Evolutionary conservation across 2,888 invertebrate species (phyloP).

Genomic region (Ormyrus nitidulus): DNA sequence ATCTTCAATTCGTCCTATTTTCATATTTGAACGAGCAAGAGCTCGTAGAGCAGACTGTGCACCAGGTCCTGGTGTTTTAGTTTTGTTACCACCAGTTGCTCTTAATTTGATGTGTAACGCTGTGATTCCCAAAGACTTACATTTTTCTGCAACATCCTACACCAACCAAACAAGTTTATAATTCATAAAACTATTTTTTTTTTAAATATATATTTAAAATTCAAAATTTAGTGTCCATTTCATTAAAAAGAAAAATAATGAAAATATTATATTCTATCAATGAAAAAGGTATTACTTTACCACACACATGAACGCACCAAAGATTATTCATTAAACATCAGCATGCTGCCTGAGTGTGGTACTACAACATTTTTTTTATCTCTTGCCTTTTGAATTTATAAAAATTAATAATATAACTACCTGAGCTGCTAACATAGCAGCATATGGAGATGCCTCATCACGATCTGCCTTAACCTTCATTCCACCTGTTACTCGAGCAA

Average conservation of each 20-base stretch:
- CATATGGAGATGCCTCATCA: conserved; percentile 99
- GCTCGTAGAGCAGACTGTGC: conserved; percentile 98
- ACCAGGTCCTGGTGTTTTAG: conserved; percentile 98
- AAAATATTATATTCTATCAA: conserved; percentile 47
- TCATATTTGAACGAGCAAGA: conserved; percentile 98
- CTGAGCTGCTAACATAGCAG: conserved; percentile 99
- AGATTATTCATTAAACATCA: conserved; percentile 58
- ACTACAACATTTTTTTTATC: not conserved
- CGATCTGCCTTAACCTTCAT: conserved; percentile 99
- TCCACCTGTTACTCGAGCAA: conserved; percentile 96
- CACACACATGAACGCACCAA: conserved; percentile 69
- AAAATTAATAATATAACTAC: conserved; percentile 74
- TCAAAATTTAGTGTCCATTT: conserved; percentile 44
- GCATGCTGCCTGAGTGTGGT: conserved; percentile 69
- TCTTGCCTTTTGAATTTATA: not conserved
- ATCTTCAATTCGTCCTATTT: conserved; percentile 99
- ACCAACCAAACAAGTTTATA: conserved; percentile 53
- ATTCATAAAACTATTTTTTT: not conserved
- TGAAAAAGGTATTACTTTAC: conserved; percentile 64
- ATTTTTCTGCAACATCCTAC: conserved; percentile 98
- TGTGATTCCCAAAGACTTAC: conserved; percentile 97
- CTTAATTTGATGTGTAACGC: conserved; percentile 98
- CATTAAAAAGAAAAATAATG: conserved; percentile 33
- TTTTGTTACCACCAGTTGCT: conserved; percentile 99
- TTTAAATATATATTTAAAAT: not conserved